Base-by-base conservation (phyloP, 2,797 vertebrate species). In the Scolopax bukidnonensis region DNA sequence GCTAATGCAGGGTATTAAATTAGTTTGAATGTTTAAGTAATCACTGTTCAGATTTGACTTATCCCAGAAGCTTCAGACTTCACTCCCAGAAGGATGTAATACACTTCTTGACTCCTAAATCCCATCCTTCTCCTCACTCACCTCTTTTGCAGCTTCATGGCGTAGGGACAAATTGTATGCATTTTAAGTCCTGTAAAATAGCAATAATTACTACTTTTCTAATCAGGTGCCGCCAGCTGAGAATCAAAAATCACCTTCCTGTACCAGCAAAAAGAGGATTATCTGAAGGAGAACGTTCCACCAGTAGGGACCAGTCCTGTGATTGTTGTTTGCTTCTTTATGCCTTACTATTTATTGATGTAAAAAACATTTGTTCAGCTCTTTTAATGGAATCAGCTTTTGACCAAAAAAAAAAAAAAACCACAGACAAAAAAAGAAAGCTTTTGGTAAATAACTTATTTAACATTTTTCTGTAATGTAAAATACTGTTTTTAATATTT, bases 201-300 rank as follows among this genome's bases (percentile, higher is more conserved):
- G 18, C 36, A 59, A 63, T 87, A 85, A 70, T 56, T 80, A 36
- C 0, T 53, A 51, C 45, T 96, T 87, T 85, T 91, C 79, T 67
- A 38, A 78, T 36, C 60, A 98, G 98, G 95, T 98, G 7, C 94
- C 97, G 76, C 83, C 97, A 10, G 81, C 93, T 51, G 96, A 95
- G 15, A 85, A 83, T 89, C 96, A 97, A 77, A 95, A 96, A 30
- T 93, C 97, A 71, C 69, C 97, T 51, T 85, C 95, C 79, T 92
- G 68, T 68, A 93, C 96, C 93, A 97, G 96, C 96, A 96, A 93
- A 90, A 96, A 96, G 84, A 64, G 96, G 93, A 96, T 98, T 96
- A 82, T 98, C 86, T 97, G 90, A 97, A 97, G 92, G 85, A 96
- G 47, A 79, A 71, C 61, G 33, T 68, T 43, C 85, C 75, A 59